phyloP scores from a whole-genome alignment of 2,888 invertebrate genomes.

The Electrophaes corylata region DNA sequence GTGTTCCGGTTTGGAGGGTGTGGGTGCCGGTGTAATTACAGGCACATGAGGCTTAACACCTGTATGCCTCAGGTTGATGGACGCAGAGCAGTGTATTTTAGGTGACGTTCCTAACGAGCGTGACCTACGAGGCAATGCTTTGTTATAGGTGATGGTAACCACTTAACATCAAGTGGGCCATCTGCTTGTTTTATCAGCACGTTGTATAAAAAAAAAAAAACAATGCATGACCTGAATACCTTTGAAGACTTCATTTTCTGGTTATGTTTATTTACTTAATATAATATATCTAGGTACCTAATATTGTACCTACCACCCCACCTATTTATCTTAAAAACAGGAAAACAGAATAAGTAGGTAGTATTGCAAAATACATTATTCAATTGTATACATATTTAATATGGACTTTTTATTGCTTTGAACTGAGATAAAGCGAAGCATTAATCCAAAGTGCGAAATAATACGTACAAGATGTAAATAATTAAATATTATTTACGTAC shows the following conservation, averaged over 20 bases:
- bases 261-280: not conserved
- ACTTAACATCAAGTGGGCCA: too few species aligned
- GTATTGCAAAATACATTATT: constrained; percentile 5
- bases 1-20: too few species aligned
- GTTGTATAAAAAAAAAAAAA: too few species aligned
- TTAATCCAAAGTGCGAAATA: constrained; percentile 21
- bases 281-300: too few species aligned
- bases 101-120: too few species aligned
- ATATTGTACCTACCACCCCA: not conserved
- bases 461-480: not conserved
- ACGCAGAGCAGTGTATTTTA: too few species aligned
- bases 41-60: too few species aligned
- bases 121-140: too few species aligned
- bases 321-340: not conserved
- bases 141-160: too few species aligned
- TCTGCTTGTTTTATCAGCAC: too few species aligned
- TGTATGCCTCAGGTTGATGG: too few species aligned
- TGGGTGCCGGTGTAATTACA: too few species aligned
- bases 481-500: not conserved
- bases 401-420: constrained; percentile 14
- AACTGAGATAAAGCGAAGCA: constrained; percentile 25
- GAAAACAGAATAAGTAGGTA: constrained; percentile 4
- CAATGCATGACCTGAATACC: not conserved
- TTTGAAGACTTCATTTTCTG: not conserved
- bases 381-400: constrained; percentile 12